Evolutionary conservation across 35 echinoderm and acorn worm species (phyloP), one percentile per base, ranked within the genome.

Genomic region (Apostichopus californicus): DNA sequence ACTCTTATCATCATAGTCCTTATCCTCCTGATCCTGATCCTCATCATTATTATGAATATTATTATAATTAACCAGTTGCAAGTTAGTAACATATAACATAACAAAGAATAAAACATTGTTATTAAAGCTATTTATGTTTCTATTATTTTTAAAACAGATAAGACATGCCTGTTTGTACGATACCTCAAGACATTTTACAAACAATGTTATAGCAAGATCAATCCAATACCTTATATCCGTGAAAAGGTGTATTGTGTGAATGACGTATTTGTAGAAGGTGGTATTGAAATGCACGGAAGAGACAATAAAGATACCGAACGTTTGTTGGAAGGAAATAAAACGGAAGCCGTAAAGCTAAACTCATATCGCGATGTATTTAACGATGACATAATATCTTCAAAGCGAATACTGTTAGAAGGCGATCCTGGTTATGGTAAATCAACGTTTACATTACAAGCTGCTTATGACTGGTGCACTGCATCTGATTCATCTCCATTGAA

Each of bases 361-460:
- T 83, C 80, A 7, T 83, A 18, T 53, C 7, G 9, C 8, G 26
- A 83, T 14, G 34, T 83, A 34, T 83, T 83, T 55, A 54, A 83
- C 20, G 20, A 14, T 7, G 17, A 54, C 56, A 55, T 14, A 12
- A 54, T 83, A 14, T 7, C 28, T 12, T 10, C 46, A 6, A 83
- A 57, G 7, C 80, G 80, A 13, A 83, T 83, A 13, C 13, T 83
- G 6, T 5, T 83, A 8, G 80, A 83, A 22, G 80, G 80, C 13
- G 81, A 85, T 20, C 10, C 81, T 60, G 81, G 81, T 5, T 58
- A 85, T 6, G 81, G 81, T 0, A 85, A 85, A 85, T 61, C 81
- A 85, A 85, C 55, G 9, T 22, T 85, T 85, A 59, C 81, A 13
- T 24, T 22, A n/a, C 28, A 15, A 13, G 58, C 58, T 4, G 81